These are phyloP conservation scores for Bostrychus sinensis DNA, from an alignment of 2,113 vertebrate genomes.

Conservation along the genomic window DNA sequence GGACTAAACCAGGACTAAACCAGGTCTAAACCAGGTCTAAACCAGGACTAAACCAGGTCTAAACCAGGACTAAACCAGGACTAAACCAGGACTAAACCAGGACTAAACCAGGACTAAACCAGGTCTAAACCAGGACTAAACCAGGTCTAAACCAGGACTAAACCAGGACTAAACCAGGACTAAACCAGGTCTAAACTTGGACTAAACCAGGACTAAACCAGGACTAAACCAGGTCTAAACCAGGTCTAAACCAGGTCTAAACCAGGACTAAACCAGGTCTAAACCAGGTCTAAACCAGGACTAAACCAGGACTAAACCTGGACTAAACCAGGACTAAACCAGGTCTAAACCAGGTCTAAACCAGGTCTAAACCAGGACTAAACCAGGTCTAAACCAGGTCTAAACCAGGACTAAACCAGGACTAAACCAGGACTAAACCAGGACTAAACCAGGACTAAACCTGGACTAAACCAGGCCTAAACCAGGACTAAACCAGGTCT, in stretches of 20 bases:
- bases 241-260: background rate
- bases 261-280: background rate
- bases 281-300: background rate
- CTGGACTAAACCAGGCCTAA: background rate
- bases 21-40: background rate
- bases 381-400: conserved; percentile 39
- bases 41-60: background rate
- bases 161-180: conserved; percentile 40
- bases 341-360: background rate
- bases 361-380: background rate
- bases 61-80: conserved; percentile 44
- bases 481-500: conserved; percentile 42
- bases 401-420: background rate
- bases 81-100: background rate
- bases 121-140: background rate
- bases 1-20: background rate
- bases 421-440: conserved; percentile 42
- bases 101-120: conserved; percentile 42
- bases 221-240: conserved; percentile 42
- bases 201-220: background rate
- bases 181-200: background rate
- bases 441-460: background rate
- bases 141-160: background rate
- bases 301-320: background rate
- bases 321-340: conserved; percentile 43